Evolutionary conservation across 2,113 vertebrate genomes (phyloP), one percentile per base, ranked within the genome.

Genomic region (Penelope pileata): DNA sequence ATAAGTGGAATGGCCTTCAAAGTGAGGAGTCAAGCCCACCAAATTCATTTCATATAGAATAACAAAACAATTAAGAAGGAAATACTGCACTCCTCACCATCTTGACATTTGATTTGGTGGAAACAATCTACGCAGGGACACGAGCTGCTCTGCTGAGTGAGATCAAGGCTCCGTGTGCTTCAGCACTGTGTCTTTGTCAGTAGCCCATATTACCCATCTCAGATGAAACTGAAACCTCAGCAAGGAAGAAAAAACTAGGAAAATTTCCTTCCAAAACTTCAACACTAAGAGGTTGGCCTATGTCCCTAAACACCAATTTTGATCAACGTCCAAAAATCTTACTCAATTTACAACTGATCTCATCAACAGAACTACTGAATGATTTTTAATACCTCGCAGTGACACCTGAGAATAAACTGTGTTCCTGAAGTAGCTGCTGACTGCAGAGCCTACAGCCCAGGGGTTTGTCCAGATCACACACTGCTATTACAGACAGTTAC

Each of bases 231-330:
- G 27, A 58, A 82, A 62, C 3, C 4, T n/a, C 17, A 34, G 32
- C 23, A 48, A 53, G 16, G 27, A 53, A 27, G 9, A 75, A 63
- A 3, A 62, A 70, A 27, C 8, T 38, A 32, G 21, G 26, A 59
- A 21, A 43, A 51, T 36, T 73, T 79, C 38, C 34, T 68, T 27
- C 12, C n/a, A n/a, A n/a, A 36, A 4, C 50, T 64, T 27, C n/a
- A 80, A 16, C 1, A 1, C 7, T 23, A 56, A 54, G 34, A 75
- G 27, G 9, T 6, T 91, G 66, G 63, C 26, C 58, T 27, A 48
- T 0, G 2, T 3, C 24, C 13, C 13, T 70, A 27, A 47, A 38
- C 1, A 22, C 14, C 19, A 23, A 45, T 76, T 68, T 68, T 21
- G 3, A 54, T 32, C 12, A 4, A 34, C 42, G 75, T 80, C 26